Percentiles rank a stretch among this genome's conserved stretches.
These are phyloP conservation scores for Mastigias papua DNA, from an alignment of 30 jellyfish, hydroid and myxozoan species.

Conservation along the genomic window DNA sequence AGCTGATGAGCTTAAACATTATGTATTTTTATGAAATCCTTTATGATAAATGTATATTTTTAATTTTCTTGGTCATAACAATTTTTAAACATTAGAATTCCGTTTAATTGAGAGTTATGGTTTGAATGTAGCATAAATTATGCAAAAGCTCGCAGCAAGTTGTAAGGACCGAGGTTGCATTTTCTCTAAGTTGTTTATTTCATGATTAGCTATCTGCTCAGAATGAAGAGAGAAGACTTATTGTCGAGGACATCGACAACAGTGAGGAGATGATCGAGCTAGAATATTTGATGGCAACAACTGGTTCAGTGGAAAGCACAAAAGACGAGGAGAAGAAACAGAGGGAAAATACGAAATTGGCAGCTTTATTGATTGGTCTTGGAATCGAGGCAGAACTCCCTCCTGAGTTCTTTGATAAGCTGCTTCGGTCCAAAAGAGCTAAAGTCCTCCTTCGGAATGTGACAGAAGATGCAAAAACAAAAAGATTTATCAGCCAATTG, in stretches of 20 bases:
- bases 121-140: too few relatives aligned
- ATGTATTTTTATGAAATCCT: too few relatives aligned
- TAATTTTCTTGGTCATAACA: too few relatives aligned
- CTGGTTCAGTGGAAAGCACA: constrained; percentile 4
- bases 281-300: constrained; percentile 57
- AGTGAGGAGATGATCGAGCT: constrained; percentile 64
- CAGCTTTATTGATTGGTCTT: constrained; percentile 48
- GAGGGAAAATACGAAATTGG: constrained; percentile 23
- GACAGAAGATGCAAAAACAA: constrained; percentile 33
- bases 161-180: too few relatives aligned
- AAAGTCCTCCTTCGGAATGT: constrained; percentile 48
- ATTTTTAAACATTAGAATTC: too few relatives aligned
- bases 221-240: background rate
- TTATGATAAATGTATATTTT: too few relatives aligned
- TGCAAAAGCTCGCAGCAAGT: too few relatives aligned
- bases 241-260: background rate
- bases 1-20: too few relatives aligned
- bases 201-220: background rate
- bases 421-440: constrained; percentile 45
- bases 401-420: constrained; percentile 63
- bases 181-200: background rate
- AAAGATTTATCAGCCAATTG: constrained; percentile 16
- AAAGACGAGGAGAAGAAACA: constrained; percentile 4
- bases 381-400: constrained; percentile 82
- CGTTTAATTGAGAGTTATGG: too few relatives aligned